These are phyloP conservation scores for Drosophila engyochracea DNA, from an alignment of 2,888 invertebrate genomes.

Conservation along the genomic window DNA sequence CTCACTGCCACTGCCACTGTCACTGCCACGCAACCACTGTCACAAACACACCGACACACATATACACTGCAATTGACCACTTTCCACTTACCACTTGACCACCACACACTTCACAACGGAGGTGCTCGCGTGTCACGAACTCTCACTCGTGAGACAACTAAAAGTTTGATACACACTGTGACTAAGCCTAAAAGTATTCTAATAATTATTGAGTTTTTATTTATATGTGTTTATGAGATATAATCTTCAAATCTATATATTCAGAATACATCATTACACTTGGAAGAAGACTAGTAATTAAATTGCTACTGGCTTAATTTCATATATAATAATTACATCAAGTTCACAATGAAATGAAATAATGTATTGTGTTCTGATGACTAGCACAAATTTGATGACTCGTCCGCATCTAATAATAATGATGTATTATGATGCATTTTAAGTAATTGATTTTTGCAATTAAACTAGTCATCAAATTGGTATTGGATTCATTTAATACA, in stretches of 20 bases:
- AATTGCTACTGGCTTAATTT: background rate
- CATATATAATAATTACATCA: background rate
- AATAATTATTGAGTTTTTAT: background rate
- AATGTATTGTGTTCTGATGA: background rate
- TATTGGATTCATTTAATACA: background rate
- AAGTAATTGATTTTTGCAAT: background rate
- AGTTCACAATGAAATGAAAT: background rate
- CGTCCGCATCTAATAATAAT: background rate
- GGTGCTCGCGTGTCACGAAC: constrained; percentile 34
- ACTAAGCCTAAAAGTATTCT: background rate
- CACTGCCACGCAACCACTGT: constrained; percentile 15
- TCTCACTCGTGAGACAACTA: background rate
- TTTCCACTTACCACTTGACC: constrained; percentile 16
- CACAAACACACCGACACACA: constrained; percentile 15
- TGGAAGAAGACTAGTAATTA: background rate
- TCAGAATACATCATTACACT: background rate
- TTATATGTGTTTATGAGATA: background rate
- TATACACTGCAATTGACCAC: constrained; percentile 28
- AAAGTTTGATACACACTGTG: background rate
- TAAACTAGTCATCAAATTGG: background rate
- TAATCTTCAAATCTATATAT: background rate
- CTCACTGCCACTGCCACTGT: background rate
- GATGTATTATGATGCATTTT: background rate
- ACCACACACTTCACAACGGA: constrained; percentile 18
- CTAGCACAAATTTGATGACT: background rate